phyloP scores from a whole-genome alignment of 2,888 invertebrate genomes.

The Macaria liturata region DNA sequence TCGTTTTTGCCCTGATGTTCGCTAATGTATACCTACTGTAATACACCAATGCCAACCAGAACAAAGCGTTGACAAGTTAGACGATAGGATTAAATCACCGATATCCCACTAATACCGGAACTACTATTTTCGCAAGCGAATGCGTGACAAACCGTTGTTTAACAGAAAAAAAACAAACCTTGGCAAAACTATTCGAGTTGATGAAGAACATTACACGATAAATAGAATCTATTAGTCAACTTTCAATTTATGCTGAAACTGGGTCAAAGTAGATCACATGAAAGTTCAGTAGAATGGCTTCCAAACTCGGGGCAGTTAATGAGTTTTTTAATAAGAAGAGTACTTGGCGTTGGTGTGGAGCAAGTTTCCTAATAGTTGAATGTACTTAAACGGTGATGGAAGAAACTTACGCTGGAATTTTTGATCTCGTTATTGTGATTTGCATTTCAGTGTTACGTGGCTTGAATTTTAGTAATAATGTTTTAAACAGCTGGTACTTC shows the following conservation, averaged over 20 bases:
- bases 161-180: constrained; percentile 13
- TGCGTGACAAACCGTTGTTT: constrained; percentile 19
- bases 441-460: too few relatives aligned
- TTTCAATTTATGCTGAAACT: constrained; percentile 36
- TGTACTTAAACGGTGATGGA: constrained; percentile 3
- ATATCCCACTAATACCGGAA: constrained; percentile 2
- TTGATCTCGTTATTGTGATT: too few relatives aligned
- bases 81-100: background rate
- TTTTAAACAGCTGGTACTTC: too few relatives aligned
- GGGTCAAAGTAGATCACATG: constrained; percentile 41
- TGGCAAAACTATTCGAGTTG: constrained; percentile 12
- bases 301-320: constrained; percentile 29
- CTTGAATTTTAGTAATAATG: too few relatives aligned
- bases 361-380: constrained; percentile 32
- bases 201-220: constrained; percentile 14
- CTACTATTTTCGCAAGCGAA: constrained; percentile 6
- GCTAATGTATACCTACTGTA: too few relatives aligned
- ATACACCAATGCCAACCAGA: too few relatives aligned
- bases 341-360: constrained; percentile 39
- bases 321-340: constrained; percentile 36
- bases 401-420: background rate
- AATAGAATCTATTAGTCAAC: constrained; percentile 22
- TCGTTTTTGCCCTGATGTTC: too few relatives aligned
- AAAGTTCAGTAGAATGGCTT: constrained; percentile 27
- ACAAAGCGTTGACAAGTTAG: too few relatives aligned